Conservation (phyloP, 2,113 vertebrate species). For the Odontophorus gujanensis region DNA sequence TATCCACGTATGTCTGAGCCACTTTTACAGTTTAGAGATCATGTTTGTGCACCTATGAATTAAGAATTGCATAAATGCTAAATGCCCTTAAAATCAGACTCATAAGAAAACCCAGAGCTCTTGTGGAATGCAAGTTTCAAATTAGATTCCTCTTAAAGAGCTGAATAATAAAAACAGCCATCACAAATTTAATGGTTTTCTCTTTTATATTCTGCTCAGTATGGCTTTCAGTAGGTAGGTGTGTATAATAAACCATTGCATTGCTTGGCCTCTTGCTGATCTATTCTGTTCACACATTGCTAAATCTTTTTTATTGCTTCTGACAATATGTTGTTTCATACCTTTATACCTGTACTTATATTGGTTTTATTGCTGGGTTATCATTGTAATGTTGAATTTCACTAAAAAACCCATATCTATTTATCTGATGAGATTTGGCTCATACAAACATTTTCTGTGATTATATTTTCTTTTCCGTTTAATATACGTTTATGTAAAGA, state of each 20-base stretch:
- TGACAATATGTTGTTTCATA: constrained; percentile 64
- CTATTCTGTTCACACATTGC: constrained; percentile 54
- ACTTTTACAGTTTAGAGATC: not conserved
- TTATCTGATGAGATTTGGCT: constrained; percentile 28
- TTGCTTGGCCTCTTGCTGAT: constrained; percentile 43
- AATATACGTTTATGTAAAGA: not conserved
- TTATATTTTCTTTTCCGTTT: not conserved
- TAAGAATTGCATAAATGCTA: constrained; percentile 20
- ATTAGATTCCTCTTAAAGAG: constrained; percentile 4
- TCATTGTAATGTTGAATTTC: constrained; percentile 47
- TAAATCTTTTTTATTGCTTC: constrained; percentile 64
- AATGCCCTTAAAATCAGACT: constrained; percentile 21
- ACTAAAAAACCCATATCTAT: not conserved
- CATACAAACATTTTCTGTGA: not conserved
- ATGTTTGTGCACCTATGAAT: not conserved
- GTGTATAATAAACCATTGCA: constrained; percentile 38
- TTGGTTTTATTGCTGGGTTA: constrained; percentile 25
- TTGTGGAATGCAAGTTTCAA: constrained; percentile 24
- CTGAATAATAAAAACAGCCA: constrained; percentile 40
- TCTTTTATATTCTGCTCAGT: constrained; percentile 52
- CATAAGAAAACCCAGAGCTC: not conserved
- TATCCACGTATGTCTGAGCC: not conserved
- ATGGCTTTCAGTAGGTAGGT: constrained; percentile 15
- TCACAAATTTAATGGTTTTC: constrained; percentile 35
- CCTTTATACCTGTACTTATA: constrained; percentile 55